Base-by-base conservation (phyloP, 2,888 invertebrate species). In the Latrodectus hesperus region DNA sequence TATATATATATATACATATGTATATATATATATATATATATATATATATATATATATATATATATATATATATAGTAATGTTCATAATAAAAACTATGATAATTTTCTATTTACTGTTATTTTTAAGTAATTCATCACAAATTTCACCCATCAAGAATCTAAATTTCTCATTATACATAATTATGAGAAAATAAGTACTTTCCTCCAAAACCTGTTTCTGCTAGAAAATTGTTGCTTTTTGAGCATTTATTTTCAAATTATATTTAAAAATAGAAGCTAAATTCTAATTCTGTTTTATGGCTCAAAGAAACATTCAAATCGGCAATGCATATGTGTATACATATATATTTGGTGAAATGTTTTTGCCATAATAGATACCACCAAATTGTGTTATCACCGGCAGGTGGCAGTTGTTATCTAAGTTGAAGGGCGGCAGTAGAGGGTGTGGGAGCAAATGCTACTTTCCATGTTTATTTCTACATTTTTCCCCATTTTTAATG, bases 361-460 rank as follows among this genome's bases (percentile, higher is more conserved):
- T 71, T 60, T 55, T 8, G 52, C 70, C 55, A 78, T 65, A 78
- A 71, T 72, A 67, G 77, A 73, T 52, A 17, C 52, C 49, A 22
- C 78, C 78, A 72, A 84, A 84, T 84, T 84, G 84, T 22, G 72
- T 72, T 84, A 84, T 84, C 84, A 73, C 38, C 16, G n/a, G 52
- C 26, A 14, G 16, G 26, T 38, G 71, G 49, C 53, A 26, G 65
- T 73, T 84, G 84, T 84, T 84, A 84, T 84, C 84, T 77, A 10
- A 71, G 11, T 52, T 38, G 38, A 38, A 38, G 38, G 38, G 38
- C 16, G 14, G 51, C 51, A 64, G n/a, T 52, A 51, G 11, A 49
- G 12, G 67, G 14, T n/a, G 26, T 22, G 64, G 60, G 38, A 75
- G 51, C 22, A 77, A 77, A 76, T 77, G 77, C 22, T 65, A 67